A percentile compares a stretch with the other conserved stretches of the same genome.
Evolutionary conservation across 2,797 vertebrate species (phyloP).

Genomic region (Sebastiscus tertius): DNA sequence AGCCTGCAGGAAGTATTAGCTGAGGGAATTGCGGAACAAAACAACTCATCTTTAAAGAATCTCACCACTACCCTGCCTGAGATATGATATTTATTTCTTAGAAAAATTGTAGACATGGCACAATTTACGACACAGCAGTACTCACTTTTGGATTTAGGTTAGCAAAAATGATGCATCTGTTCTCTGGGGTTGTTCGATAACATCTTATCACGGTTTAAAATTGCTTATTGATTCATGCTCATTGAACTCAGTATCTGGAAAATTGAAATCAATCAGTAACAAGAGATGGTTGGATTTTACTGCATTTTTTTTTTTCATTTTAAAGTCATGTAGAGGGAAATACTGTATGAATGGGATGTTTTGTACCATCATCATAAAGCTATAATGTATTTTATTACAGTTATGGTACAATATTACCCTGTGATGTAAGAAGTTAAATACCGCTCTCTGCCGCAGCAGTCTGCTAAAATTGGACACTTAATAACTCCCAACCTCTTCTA

Average conservation of each 20-base stretch:
- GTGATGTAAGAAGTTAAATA: background rate
- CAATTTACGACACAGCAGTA: constrained; percentile 23
- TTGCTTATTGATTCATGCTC: constrained; percentile 84
- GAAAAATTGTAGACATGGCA: constrained; percentile 24
- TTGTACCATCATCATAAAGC: background rate
- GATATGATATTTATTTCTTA: constrained; percentile 53
- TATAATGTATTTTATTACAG: background rate
- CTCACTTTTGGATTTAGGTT: constrained; percentile 47
- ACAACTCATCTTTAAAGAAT: constrained; percentile 49
- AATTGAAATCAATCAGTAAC: constrained; percentile 75
- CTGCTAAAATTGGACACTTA: background rate
- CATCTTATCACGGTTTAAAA: constrained; percentile 80
- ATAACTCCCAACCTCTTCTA: constrained; percentile 9
- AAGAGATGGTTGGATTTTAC: constrained; percentile 24
- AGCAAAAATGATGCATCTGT: constrained; percentile 55
- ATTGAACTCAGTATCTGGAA: constrained; percentile 75
- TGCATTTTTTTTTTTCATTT: background rate
- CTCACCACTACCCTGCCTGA: constrained; percentile 17
- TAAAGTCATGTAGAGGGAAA: constrained; percentile 11
- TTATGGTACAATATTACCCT: background rate
- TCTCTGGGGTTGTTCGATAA: constrained; percentile 67
- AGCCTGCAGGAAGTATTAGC: constrained; percentile 43
- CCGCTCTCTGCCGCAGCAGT: background rate
- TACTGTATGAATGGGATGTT: background rate
- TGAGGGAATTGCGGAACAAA: constrained; percentile 45